phyloP scores from a whole-genome alignment of 2,888 invertebrate species.

The Drosophila birchii region DNA sequence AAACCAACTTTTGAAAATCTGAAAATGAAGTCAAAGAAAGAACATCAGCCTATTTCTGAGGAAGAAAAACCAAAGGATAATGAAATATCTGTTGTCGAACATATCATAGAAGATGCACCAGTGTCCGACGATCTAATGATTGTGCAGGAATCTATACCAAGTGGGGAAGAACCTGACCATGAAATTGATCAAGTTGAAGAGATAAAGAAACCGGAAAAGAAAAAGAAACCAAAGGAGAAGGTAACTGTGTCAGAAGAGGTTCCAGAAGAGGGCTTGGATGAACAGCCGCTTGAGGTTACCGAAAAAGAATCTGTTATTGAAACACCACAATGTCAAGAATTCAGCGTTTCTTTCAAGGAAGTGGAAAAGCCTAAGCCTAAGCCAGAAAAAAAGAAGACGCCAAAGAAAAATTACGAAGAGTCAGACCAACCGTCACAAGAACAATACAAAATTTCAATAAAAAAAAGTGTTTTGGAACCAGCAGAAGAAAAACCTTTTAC shows the following conservation, averaged over 20 bases:
- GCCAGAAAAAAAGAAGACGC: constrained; percentile 27
- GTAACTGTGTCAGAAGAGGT: constrained; percentile 85
- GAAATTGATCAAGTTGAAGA: constrained; percentile 45
- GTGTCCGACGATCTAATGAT: constrained; percentile 32
- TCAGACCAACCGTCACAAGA: constrained; percentile 26
- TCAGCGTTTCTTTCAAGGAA: constrained; percentile 48
- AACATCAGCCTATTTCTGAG: constrained; percentile 50
- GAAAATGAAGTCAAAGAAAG: constrained; percentile 65
- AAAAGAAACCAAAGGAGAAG: constrained; percentile 82
- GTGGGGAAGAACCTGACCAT: constrained; percentile 35
- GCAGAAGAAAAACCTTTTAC: constrained; percentile 53
- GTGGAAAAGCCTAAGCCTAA: constrained; percentile 20
- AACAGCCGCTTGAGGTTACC: constrained; percentile 42
- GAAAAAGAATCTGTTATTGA: constrained; percentile 60
- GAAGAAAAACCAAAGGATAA: constrained; percentile 32
- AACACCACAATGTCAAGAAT: constrained; percentile 65
- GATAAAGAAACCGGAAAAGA: constrained; percentile 57
- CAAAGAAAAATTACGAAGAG: constrained; percentile 36
- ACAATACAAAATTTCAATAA: constrained; percentile 49
- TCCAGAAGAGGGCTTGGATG: constrained; percentile 60
- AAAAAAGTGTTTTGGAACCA: constrained; percentile 54
- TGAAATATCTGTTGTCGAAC: constrained; percentile 66
- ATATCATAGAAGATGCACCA: constrained; percentile 43
- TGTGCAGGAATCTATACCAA: constrained; percentile 68
- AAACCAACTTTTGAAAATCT: constrained; percentile 64